A percentile compares a stretch with the other conserved stretches of the same genome.
These are phyloP conservation scores for Chelon labrosus DNA, from an alignment of 2,797 vertebrate genomes.

Conservation along the genomic window DNA sequence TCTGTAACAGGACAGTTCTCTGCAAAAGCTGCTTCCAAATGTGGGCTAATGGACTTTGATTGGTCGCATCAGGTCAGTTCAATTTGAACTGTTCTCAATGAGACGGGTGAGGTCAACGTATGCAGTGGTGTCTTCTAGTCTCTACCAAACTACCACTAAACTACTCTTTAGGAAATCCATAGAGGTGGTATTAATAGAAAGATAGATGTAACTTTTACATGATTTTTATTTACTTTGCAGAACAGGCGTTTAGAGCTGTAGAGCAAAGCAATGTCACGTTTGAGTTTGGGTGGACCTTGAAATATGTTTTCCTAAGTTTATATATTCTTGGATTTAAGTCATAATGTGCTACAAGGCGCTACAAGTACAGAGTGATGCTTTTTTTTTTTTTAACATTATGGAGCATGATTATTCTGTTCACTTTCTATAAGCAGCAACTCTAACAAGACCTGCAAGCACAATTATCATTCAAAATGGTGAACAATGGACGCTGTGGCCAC, in stretches of 20 bases:
- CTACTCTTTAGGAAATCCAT: conserved; percentile 21
- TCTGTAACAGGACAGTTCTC: conserved; percentile 10
- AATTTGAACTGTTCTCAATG: conserved; percentile 25
- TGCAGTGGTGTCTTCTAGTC: conserved; percentile 3
- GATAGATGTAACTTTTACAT: neutral
- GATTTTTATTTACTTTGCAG: conserved; percentile 2
- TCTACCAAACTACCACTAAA: conserved; percentile 5
- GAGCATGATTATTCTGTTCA: conserved; percentile 2
- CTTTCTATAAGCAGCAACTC: conserved; percentile 25
- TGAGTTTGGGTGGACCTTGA: neutral
- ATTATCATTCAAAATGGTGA: conserved; percentile 26
- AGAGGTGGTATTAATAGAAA: neutral
- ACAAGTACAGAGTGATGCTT: conserved; percentile 28
- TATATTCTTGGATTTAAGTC: conserved; percentile 3
- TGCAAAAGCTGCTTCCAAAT: conserved; percentile 4
- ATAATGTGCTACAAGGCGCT: conserved; percentile 6
- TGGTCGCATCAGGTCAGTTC: conserved; percentile 14
- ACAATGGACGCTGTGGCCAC: conserved; percentile 7
- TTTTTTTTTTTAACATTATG: neutral
- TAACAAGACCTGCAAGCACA: conserved; percentile 11
- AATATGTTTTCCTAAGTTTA: neutral
- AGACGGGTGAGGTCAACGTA: conserved; percentile 2
- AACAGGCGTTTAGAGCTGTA: neutral
- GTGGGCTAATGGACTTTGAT: conserved; percentile 8
- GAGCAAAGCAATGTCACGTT: conserved; percentile 13